Base-by-base conservation (phyloP, 2,113 vertebrate genomes). In the Myotis lucifugus region DNA sequence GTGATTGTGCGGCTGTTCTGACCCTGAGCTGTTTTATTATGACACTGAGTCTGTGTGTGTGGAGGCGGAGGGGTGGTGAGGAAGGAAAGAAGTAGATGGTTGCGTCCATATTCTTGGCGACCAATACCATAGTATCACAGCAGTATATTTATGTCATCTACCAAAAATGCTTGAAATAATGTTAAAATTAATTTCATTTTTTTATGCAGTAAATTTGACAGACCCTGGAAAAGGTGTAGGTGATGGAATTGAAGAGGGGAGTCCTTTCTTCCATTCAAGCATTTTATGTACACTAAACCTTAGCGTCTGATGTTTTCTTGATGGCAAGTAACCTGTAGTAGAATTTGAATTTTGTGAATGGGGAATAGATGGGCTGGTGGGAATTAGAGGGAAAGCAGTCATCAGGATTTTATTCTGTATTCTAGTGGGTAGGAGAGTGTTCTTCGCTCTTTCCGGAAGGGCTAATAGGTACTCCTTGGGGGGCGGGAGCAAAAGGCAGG, bases 291-390 rank as follows among this genome's bases (percentile, higher is more conserved):
- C 46, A 67, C 15, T 34, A n/a, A 90, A 61, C 25, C 29, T 83
- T 87, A 32, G 27, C 14, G 7, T 50, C 6, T 54, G 84, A n/a
- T 83, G 23, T 72, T 95, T 91, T 23, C 59, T 88, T 77, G 66
- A 56, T 32, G 29, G 18, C 56, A 82, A 70, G 14, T 76, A 96
- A 50, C 78, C 48, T 81, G 9, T 9, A 73, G 52, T 59, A 79
- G 89, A 73, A 77, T 84, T 90, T 73, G 50, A 81, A 48, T 92
- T 91, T 89, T 94, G 40, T 40, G 3, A 52, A 29, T 93, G 74
- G 54, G 76, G 42, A 66, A 32, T 66, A 54, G 92, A 23, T 81
- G n/a, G 48, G 29, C 27, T 81, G 46, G 18, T 81, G 59, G 10
- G 50, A 85, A 95, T 73, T 87, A 73, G 85, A 93, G 50, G 34